Base-by-base conservation (phyloP, 2,797 vertebrate species). In the Numenius phaeopus region DNA sequence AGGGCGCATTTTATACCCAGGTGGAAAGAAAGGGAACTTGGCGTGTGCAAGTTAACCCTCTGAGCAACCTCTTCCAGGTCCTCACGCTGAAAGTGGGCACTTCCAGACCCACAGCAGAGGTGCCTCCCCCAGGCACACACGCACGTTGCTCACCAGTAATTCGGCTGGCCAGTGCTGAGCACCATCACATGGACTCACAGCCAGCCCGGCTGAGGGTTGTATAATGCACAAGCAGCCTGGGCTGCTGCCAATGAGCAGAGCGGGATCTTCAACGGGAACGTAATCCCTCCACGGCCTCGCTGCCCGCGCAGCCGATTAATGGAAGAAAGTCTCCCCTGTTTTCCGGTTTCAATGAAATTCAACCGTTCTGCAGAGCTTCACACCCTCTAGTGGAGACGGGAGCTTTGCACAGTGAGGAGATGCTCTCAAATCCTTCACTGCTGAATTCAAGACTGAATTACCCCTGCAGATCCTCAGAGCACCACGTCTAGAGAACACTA, bases 381-480 rank as follows among this genome's bases (percentile, higher is more conserved):
- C 93, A 61, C 97, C 97, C 95, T 96, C 97, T 97, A 92, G 96
- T 71, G 97, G 97, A 54, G 52, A 21, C 1, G 19, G 30, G 64
- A 40, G 85, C 73, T 46, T 39, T 29, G 78, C 86, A 93, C 69
- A 29, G 4, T 0, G 13, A 40, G 21, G 40, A 93, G 39, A 17
- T 1, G 23, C 16, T 83, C 62, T 49, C 58, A 2, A 40, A 47
- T 5, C 37, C 65, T 54, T 21, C 57, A 49, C 49, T 19, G 5
- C 17, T 11, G 54, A 65, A 44, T 4, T n/a, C 27, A 5, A 34
- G 29, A 50, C 1, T 7, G 5, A 39, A 29, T 1, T 40, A 58
- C 8, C 46, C 30, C 59, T 16, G 2, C 8, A 14, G 39, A 39
- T 19, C 10, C 59, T 40, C 27, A 44, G 10, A 2, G 73, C 54